Evolutionary conservation across 2,888 invertebrate species (phyloP).

Genomic region (Pristionchus arcanus): DNA sequence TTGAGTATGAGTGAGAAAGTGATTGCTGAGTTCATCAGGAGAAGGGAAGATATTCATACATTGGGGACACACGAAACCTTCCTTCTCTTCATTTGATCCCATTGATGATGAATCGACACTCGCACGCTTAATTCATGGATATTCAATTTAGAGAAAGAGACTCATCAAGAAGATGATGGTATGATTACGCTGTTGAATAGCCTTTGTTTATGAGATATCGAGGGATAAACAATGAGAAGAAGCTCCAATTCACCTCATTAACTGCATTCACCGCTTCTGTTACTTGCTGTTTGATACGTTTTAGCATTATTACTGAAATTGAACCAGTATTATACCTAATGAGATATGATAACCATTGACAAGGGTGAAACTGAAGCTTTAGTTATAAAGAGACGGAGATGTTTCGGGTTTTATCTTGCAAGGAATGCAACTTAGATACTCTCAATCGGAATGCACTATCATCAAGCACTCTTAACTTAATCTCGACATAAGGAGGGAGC

Average conservation of each 20-base stretch:
- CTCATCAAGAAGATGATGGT: neutral
- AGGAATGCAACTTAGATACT: neutral
- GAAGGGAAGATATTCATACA: slow-evolving; percentile 67
- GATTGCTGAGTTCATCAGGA: slow-evolving; percentile 65
- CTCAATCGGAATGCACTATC: neutral
- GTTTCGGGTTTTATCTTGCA: neutral
- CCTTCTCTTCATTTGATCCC: slow-evolving; percentile 48
- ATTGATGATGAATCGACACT: slow-evolving; percentile 44
- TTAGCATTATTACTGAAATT: slow-evolving; percentile 60
- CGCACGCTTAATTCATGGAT: neutral
- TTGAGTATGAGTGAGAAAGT: slow-evolving; percentile 66
- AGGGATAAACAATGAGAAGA: neutral
- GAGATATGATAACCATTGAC: neutral
- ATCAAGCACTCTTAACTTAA: neutral
- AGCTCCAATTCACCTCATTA: slow-evolving; percentile 61
- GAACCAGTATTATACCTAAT: neutral
- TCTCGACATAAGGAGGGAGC: neutral
- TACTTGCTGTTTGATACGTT: slow-evolving; percentile 66
- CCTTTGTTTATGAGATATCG: neutral
- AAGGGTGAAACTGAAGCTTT: neutral
- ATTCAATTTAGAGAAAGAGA: neutral
- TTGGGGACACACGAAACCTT: slow-evolving; percentile 82
- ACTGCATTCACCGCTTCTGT: slow-evolving; percentile 69
- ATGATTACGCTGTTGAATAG: neutral
- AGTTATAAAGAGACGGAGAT: neutral